Evolutionary conservation across 2,113 vertebrate species (phyloP).

Genomic region (Panthera tigris): DNA sequence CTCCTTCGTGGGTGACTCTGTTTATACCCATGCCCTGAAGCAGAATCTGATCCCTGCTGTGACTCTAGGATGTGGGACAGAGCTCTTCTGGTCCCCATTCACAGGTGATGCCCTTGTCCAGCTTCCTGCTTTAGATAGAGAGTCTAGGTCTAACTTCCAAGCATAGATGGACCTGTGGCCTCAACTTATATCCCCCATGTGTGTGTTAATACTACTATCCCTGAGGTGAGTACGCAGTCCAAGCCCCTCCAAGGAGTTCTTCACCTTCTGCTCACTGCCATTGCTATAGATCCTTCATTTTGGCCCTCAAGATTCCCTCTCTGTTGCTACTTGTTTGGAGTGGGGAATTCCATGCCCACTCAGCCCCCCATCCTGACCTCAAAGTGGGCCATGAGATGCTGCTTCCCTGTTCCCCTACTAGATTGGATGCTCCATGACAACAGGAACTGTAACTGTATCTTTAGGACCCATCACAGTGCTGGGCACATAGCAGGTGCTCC

Average conservation of each 20-base stretch:
- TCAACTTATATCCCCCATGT: not conserved
- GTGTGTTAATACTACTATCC: not conserved
- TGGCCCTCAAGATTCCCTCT: not conserved
- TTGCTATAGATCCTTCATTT: not conserved
- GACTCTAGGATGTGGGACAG: not conserved
- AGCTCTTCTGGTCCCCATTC: not conserved
- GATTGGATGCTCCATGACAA: not conserved
- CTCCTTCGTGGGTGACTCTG: not conserved
- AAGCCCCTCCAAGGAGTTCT: not conserved
- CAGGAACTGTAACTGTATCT: not conserved
- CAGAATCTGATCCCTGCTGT: not conserved
- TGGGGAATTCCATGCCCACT: not conserved
- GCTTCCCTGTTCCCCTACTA: not conserved
- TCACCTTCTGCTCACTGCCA: not conserved
- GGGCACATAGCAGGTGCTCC: not conserved
- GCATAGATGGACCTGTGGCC: not conserved
- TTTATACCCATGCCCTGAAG: not conserved
- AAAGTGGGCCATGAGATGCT: not conserved
- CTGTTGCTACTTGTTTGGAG: not conserved
- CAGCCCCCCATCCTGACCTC: not conserved
- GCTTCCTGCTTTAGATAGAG: not conserved
- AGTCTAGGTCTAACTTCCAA: not conserved
- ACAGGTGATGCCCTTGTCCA: not conserved
- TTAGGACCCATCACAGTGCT: not conserved
- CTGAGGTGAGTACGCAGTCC: not conserved